These are phyloP conservation scores for Neolamprologus hecqui DNA, from an alignment of 2,113 vertebrate species.

Conservation along the genomic window DNA sequence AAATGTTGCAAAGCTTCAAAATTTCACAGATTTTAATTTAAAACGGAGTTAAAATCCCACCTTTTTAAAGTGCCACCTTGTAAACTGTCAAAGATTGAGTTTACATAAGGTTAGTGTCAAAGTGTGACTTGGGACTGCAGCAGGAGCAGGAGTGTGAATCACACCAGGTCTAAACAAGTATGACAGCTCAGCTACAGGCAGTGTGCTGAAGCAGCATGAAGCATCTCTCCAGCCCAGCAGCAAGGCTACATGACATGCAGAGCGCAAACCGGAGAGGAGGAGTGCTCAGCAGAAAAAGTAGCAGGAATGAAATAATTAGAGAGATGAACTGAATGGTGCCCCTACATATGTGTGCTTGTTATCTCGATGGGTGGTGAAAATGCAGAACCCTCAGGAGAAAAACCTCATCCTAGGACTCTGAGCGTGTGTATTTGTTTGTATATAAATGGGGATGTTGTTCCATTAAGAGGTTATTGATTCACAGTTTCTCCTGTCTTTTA, in stretches of 20 bases:
- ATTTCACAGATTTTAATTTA: neutral
- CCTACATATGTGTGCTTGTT: neutral
- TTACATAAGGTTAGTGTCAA: constrained; percentile 8
- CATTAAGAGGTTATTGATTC: neutral
- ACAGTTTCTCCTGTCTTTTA: neutral
- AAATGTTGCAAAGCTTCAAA: neutral
- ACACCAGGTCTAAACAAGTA: constrained; percentile 13
- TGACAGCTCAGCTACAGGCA: constrained; percentile 60
- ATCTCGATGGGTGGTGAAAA: neutral
- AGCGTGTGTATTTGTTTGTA: neutral
- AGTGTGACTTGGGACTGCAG: constrained; percentile 39
- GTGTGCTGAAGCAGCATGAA: constrained; percentile 62
- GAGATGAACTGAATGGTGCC: neutral
- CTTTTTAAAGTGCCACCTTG: neutral
- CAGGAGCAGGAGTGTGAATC: constrained; percentile 22
- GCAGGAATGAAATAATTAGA: neutral
- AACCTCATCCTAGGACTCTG: neutral
- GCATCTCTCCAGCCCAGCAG: neutral
- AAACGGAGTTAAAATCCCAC: neutral
- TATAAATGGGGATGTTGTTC: neutral
- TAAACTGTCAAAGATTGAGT: neutral
- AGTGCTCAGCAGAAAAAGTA: neutral
- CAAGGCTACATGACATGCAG: constrained; percentile 10
- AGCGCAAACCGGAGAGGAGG: neutral
- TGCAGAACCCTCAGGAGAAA: neutral